These are phyloP conservation scores for Pemphigus obesinymphae DNA, from an alignment of 1,140 invertebrate genomes.

Conservation along the genomic window DNA sequence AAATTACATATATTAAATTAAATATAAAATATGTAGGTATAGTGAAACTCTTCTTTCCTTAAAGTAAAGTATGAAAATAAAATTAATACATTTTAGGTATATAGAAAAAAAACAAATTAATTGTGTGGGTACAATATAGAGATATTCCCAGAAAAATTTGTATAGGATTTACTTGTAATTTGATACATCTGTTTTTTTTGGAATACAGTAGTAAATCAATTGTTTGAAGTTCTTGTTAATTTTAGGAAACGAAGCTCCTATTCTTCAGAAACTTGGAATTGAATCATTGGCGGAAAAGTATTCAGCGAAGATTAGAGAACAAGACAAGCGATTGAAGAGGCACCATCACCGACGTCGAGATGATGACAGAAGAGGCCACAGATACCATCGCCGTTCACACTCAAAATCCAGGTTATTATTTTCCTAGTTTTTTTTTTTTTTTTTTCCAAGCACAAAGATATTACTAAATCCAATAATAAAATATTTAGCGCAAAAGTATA, in stretches of 20 bases:
- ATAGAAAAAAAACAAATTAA: background rate
- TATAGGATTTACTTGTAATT: background rate
- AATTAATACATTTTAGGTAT: too few relatives aligned
- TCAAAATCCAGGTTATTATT: slow-evolving; percentile 40
- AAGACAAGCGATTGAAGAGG: slow-evolving; percentile 7
- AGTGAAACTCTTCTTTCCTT: too few relatives aligned
- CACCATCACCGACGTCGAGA: slow-evolving; percentile 22
- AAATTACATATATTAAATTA: too few relatives aligned
- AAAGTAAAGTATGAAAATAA: too few relatives aligned
- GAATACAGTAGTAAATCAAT: background rate
- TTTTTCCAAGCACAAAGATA: background rate
- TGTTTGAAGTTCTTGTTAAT: background rate
- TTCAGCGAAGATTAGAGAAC: slow-evolving; percentile 24
- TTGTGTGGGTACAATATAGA: background rate
- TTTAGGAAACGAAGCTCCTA: slow-evolving; percentile 33
- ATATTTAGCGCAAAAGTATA: slow-evolving; percentile 41
- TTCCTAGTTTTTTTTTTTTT: slow-evolving; percentile 10
- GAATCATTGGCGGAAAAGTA: slow-evolving; percentile 27
- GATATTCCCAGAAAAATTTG: background rate
- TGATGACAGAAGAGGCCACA: slow-evolving; percentile 13
- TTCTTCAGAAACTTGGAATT: slow-evolving; percentile 35
- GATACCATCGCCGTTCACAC: background rate
- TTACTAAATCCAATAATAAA: slow-evolving; percentile 34
- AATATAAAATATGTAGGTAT: too few relatives aligned
- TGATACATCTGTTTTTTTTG: background rate